Conservation (phyloP, 1,140 invertebrate genomes). For the Chelonus insularis region DNA sequence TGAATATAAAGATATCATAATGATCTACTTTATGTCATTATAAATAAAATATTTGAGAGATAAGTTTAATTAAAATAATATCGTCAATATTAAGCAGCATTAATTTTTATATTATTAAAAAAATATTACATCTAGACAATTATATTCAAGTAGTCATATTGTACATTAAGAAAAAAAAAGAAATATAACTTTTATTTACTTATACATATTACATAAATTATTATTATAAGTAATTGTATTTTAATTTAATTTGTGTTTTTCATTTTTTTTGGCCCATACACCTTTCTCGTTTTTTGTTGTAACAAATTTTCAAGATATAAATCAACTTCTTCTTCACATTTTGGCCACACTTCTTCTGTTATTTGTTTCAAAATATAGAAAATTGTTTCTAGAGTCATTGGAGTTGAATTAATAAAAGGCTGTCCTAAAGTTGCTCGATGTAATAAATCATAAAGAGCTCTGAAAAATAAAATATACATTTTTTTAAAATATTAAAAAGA, state of each 20-base stretch:
- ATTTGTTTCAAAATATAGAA: constrained; percentile 11
- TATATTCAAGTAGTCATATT: no score
- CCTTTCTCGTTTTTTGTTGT: constrained; percentile 7
- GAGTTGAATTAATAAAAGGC: constrained; percentile 15
- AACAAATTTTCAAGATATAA: constrained; percentile 14
- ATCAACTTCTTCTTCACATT: constrained; percentile 15
- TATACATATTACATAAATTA: no score
- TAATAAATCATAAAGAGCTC: constrained; percentile 25
- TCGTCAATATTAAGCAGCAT: no score
- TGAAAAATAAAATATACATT: constrained; percentile 26
- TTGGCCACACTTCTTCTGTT: constrained; percentile 23
- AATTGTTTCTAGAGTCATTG: constrained; percentile 23
- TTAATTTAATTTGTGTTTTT: background rate
- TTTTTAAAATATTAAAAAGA: background rate
- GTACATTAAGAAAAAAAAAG: no score
- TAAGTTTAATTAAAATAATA: no score
- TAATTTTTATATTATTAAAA: no score
- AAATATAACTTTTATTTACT: no score
- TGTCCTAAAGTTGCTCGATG: constrained; percentile 22
- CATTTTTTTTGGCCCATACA: background rate
- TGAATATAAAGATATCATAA: no score
- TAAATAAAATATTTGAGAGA: no score
- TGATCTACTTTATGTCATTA: no score
- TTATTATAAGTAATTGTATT: background rate
- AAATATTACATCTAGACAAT: no score